Evolutionary conservation across 2,797 vertebrate species (phyloP), one percentile per base, ranked within the genome.

Genomic region (Bryconaethiops microstoma): DNA sequence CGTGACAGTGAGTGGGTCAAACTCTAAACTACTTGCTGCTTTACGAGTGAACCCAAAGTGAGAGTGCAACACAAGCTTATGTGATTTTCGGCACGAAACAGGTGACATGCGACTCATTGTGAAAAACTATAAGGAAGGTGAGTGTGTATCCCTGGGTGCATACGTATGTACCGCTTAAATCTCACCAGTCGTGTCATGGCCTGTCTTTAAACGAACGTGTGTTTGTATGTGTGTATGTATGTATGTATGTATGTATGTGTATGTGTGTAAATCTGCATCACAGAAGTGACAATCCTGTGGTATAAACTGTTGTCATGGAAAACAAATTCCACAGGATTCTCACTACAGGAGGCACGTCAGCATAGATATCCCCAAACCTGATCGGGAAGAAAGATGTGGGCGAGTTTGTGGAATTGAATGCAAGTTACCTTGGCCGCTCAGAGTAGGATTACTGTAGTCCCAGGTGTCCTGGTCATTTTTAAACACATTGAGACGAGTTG

Each of bases 391-490:
- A 35, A n/a, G 6, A 9, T 12, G 39, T 68, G 40, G 42, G n/a
- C 42, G 59, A 57, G 55, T 3, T n/a, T 4, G 19, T 21, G 35
- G 57, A 54, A 13, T 9, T 19, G 64, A 52, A 62, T 79, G 79
- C 21, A 70, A 79, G 83, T 96, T 97, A 98, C 97, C 97, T 98
- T 98, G 96, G 90, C 96, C 96, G 87, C 95, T 96, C 88, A 97
- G 93, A 84, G 93, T 96, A 68, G 97, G 97, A 89, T 98, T 99
- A 82, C 96, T 97, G 90, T 98, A 98, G 84, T 99, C 97, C 97
- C 97, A 98, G 0, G 97, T 98, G 88, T 98, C 97, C 90, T 98
- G 97, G 89, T 99, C 97, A 0, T 99, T 99, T 94, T 97, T 98
- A 92, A 98, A 99, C 81, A 99, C 97, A 55, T 99, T 99, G 86